Base-by-base conservation (phyloP, 2,113 vertebrate species). In the Cyprinodon tularosa region DNA sequence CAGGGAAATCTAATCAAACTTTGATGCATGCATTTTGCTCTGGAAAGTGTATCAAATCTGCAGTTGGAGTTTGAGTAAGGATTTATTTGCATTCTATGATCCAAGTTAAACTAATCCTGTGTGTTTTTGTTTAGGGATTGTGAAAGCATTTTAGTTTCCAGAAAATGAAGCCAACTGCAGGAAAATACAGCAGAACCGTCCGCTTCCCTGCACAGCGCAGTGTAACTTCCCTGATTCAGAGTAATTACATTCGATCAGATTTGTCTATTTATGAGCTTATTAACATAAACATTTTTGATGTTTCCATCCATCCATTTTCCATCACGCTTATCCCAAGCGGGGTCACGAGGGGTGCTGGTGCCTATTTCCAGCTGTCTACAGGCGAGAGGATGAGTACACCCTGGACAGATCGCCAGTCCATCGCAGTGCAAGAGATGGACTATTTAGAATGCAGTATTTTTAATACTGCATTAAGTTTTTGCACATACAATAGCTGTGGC, bases 151-250 rank as follows among this genome's bases (percentile, higher is more conserved):
- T 42, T 45, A 76, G 47, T 64, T 86, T 59, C 66, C 74, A 38
- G 39, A 47, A 84, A 81, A 85, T 70, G 37, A 84, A 87, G 67
- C 62, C 72, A 82, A 86, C 85, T 85, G 86, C 63, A 74, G 66
- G 7, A 57, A 79, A 44, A 66, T 22, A 64, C 66, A 39, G 5
- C 48, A 66, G 65, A 77, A 48, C 66, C 38, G 8, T 62, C 37
- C 1, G 3, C 29, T 1, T 57, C 61, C 38, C 37, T 71, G 72
- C 71, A 65, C 67, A 37, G 29, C 10, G 40, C 47, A 9, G 44
- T 36, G 53, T 11, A 77, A 48, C 64, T 8, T 62, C 12, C 29
- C 47, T 20, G 22, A n/a, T 50, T 74, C 50, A 2, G 22, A 71
- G 60, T 68, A 48, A 39, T 57, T 29, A 29, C 29, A 29, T 29